A percentile compares a stretch with the other conserved stretches of the same genome.
Evolutionary conservation across 1,140 invertebrate species (phyloP).

Genomic region (Magallana angulata): DNA sequence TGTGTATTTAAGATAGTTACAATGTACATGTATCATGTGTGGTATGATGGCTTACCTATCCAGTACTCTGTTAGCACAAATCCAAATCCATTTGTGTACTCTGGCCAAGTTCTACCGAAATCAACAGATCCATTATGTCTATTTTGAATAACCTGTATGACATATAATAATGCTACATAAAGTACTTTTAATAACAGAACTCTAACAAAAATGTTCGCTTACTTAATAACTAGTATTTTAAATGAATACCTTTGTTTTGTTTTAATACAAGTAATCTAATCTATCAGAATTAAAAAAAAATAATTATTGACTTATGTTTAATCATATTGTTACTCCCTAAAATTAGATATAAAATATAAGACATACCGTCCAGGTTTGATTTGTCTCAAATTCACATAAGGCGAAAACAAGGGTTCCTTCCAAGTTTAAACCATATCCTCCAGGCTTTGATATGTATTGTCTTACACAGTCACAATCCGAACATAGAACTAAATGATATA

Average conservation of each 20-base stretch:
- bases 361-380: not conserved
- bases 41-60: conserved; percentile 67
- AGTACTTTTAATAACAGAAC: too few species aligned
- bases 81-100: conserved; percentile 96
- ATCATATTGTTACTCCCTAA: too few species aligned
- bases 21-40: too few species aligned
- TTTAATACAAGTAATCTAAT: too few species aligned
- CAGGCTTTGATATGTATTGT: not conserved
- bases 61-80: conserved; percentile 84
- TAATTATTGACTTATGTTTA: too few species aligned
- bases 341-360: too few species aligned
- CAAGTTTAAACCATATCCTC: not conserved
- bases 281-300: too few species aligned
- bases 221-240: too few species aligned
- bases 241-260: too few species aligned
- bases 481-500: too few species aligned
- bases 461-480: not conserved
- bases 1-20: too few species aligned
- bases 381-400: not conserved
- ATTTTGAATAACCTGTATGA: conserved; percentile 84
- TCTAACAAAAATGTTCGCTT: too few species aligned
- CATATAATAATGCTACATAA: not conserved
- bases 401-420: not conserved
- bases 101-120: conserved; percentile 94
- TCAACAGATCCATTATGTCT: conserved; percentile 87